Conservation (phyloP, 2,113 vertebrate species). For the Phyllostomus discolor region DNA sequence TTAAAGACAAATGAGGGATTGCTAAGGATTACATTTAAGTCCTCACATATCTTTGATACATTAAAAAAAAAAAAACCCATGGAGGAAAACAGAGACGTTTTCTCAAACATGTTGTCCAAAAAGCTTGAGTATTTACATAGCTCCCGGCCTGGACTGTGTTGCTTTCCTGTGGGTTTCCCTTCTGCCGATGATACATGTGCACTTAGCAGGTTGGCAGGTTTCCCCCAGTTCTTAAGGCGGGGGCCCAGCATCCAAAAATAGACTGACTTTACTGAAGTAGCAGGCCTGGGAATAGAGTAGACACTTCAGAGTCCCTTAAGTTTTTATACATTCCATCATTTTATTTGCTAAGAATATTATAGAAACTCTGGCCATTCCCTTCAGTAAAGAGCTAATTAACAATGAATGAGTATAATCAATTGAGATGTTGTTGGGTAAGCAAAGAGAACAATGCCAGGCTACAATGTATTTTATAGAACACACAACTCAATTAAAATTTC, state of each 20-base stretch:
- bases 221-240: neutral
- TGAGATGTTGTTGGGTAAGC: conserved; percentile 41
- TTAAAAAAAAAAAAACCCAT: neutral
- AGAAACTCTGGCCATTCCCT: conserved; percentile 17
- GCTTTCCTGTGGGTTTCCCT: neutral
- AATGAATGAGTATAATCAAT: conserved; percentile 56
- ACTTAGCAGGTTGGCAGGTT: neutral
- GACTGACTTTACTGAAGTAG: conserved; percentile 31
- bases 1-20: neutral
- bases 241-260: neutral
- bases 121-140: neutral
- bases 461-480: conserved; percentile 35
- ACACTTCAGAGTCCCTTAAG: neutral
- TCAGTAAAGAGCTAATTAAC: conserved; percentile 65
- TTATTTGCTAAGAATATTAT: conserved; percentile 57
- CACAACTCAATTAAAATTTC: conserved; percentile 64
- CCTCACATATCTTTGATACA: neutral
- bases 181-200: neutral
- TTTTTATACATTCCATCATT: conserved; percentile 45
- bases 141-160: neutral
- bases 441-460: conserved; percentile 33
- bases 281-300: conserved; percentile 20
- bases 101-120: neutral
- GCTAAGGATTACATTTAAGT: neutral
- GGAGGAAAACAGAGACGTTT: neutral